phyloP scores from a whole-genome alignment of 2,888 invertebrate genomes.

The Dusona sp. region DNA sequence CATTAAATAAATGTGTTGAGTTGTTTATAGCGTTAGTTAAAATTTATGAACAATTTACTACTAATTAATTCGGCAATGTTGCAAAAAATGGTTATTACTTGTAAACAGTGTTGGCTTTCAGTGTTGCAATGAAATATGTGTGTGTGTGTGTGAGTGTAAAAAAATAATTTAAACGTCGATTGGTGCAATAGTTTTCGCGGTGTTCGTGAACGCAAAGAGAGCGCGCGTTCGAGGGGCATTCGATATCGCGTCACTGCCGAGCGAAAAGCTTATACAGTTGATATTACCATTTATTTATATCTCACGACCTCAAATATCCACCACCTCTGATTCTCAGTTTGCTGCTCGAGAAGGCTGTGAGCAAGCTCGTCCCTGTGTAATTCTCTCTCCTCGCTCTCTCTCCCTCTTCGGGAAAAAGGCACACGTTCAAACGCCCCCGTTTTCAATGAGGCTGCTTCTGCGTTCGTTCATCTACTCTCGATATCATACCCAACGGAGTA shows the following conservation, averaged over 20 bases:
- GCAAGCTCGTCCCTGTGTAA: conserved; percentile 52
- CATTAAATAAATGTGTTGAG: neutral
- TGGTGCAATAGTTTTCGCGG: neutral
- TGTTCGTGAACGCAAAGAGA: conserved; percentile 22
- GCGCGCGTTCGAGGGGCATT: conserved; percentile 31
- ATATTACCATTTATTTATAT: conserved; percentile 83
- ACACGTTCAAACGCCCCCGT: conserved; percentile 75
- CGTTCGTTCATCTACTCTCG: conserved; percentile 51
- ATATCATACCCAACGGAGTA: conserved; percentile 39
- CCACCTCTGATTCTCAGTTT: conserved; percentile 68
- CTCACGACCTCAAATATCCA: conserved; percentile 82
- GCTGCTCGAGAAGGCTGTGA: conserved; percentile 52
- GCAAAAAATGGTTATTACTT: neutral
- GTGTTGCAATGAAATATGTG: neutral
- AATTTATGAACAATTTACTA: neutral
- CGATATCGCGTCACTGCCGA: conserved; percentile 50
- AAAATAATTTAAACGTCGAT: conserved; percentile 15
- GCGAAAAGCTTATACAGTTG: conserved; percentile 74
- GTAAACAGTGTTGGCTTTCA: neutral
- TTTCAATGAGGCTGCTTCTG: conserved; percentile 78
- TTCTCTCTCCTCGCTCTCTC: conserved; percentile 22
- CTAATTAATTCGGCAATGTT: neutral
- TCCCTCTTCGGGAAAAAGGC: conserved; percentile 45
- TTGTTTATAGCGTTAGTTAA: neutral
- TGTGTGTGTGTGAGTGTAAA: neutral